phyloP scores from a whole-genome alignment of 2,797 vertebrate genomes.

The Acipenser transmontanus region DNA sequence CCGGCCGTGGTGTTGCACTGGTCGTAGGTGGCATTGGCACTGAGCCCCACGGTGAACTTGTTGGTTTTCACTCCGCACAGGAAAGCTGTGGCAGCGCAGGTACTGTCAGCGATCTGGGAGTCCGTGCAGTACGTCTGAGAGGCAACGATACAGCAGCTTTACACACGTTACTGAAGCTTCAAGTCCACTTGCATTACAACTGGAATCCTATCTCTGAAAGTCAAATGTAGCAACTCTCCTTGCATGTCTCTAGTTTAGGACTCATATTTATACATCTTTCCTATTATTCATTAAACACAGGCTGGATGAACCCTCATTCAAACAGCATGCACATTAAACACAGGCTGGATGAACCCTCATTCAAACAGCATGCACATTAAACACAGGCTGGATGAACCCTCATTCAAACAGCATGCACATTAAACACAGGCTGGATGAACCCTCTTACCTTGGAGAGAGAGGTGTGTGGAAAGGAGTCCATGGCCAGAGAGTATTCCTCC shows the following conservation, averaged over 20 bases:
- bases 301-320: no score
- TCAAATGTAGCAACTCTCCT: no score
- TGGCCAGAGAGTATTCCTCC: conserved; percentile 6
- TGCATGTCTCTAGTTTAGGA: no score
- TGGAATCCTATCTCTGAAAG: no score
- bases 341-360: no score
- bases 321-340: no score
- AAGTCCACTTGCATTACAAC: no score
- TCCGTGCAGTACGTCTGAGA: conserved; percentile 2
- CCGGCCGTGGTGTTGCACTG: background rate
- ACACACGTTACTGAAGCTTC: background rate
- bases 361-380: no score
- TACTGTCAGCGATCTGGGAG: conserved; percentile 6
- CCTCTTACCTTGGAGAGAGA: conserved; percentile 3
- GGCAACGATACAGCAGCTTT: background rate
- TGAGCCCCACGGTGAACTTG: background rate
- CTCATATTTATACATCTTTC: no score
- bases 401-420: background rate
- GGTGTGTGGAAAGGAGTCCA: conserved; percentile 13
- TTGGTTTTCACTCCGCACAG: conserved; percentile 6
- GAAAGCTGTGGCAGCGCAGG: conserved; percentile 7
- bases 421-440: background rate
- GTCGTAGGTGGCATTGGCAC: background rate
- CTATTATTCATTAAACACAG: no score
- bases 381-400: no score